Conservation (phyloP, 2,113 vertebrate genomes). For the Phaetusa simplex region DNA sequence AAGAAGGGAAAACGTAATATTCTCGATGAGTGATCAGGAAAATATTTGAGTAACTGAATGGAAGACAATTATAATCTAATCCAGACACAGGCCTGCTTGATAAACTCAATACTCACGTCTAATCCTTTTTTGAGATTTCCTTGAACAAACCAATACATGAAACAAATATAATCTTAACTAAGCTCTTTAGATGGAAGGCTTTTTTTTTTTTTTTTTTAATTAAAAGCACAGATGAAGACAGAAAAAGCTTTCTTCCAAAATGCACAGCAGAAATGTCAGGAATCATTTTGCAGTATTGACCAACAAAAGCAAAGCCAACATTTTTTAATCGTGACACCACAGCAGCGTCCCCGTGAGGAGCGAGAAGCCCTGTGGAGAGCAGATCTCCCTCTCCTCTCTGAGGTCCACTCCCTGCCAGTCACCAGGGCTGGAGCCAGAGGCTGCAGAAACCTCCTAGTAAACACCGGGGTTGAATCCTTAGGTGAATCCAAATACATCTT, state of each 20-base stretch:
- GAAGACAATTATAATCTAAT: slow-evolving; percentile 45
- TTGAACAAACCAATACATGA: not conserved
- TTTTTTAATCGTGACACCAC: slow-evolving; percentile 39
- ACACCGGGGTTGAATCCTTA: not conserved
- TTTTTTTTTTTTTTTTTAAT: not conserved
- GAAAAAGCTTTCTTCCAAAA: not conserved
- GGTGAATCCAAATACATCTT: not conserved
- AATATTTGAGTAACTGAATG: slow-evolving; percentile 49
- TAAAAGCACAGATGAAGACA: not conserved
- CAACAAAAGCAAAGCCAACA: slow-evolving; percentile 45
- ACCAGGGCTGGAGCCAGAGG: not conserved
- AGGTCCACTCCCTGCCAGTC: not conserved
- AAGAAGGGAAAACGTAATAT: slow-evolving; percentile 4
- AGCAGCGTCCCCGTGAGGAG: not conserved
- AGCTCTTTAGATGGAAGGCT: not conserved
- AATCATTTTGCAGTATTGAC: slow-evolving; percentile 15
- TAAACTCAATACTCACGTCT: not conserved
- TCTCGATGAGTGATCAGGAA: slow-evolving; percentile 45
- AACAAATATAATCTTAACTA: slow-evolving; percentile 13
- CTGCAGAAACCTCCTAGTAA: not conserved
- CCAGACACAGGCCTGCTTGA: slow-evolving; percentile 29
- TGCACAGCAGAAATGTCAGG: not conserved
- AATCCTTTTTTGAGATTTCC: not conserved
- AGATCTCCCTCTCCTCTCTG: not conserved
- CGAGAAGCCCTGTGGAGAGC: not conserved